Evolutionary conservation across 2,113 vertebrate genomes (phyloP), one percentile per base, ranked within the genome.

Genomic region (Lophotis ruficrista): DNA sequence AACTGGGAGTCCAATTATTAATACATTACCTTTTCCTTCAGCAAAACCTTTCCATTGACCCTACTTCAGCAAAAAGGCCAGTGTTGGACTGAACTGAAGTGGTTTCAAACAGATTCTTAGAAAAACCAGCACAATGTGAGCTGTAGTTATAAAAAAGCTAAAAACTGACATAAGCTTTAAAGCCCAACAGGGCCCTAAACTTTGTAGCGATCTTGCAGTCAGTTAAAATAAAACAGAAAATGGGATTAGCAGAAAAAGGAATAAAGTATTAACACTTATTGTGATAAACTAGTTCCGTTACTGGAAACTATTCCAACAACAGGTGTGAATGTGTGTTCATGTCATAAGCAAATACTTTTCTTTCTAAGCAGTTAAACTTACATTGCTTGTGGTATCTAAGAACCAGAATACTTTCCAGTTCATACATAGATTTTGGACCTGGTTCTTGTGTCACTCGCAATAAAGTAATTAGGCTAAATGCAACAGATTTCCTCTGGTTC

Each of bases 241-340:
- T 94, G 81, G 89, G 89, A 94, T 96, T 97, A 96, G 62, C 93
- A 93, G 93, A 61, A 91, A 91, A 94, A 89, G 58, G 66, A 96
- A 89, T 85, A 47, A 92, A 79, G 81, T 85, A 91, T 95, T 96
- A 94, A 93, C 95, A 87, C 89, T 58, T 92, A 50, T 27, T 92
- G 53, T 85, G 94, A 85, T 95, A 96, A 97, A 95, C 57, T 76
- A 70, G 65, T 96, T 92, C 71, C 6, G 6, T 96, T 93, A 69
- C 87, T 94, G 94, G 86, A 96, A 94, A 94, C 54, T 45, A 47
- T 92, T 96, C 33, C 30, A 82, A 21, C 75, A 91, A 87, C 90
- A 96, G 93, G 92, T 96, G 90, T 95, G 90, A 95, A 90, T 72
- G 69, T 78, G n/a, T 94, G 70, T 84, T 87, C 90, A 19, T 60